Evolutionary conservation across 2,797 vertebrate genomes (phyloP).

Genomic region (Huso huso): DNA sequence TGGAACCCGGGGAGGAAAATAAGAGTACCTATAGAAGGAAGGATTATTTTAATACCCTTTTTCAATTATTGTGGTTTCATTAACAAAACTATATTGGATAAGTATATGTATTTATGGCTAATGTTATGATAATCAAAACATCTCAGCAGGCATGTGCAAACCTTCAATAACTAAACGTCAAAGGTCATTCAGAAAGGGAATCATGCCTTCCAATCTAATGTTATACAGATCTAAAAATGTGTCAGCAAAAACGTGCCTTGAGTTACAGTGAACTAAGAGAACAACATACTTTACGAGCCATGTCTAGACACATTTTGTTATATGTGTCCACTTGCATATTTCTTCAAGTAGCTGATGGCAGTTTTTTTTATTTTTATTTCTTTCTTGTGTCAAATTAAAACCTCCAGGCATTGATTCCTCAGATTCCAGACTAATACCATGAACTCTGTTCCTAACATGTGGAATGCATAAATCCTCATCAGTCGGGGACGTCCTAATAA

Average conservation of each 20-base stretch:
- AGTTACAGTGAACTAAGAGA: not conserved
- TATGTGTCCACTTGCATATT: not conserved
- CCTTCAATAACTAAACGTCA: no score
- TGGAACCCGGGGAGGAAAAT: slow-evolving; percentile 15
- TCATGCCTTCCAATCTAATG: no score
- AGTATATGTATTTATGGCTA: no score
- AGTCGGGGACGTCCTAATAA: not conserved
- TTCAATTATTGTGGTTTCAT: no score
- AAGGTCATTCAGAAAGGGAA: no score
- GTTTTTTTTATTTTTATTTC: not conserved
- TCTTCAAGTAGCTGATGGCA: not conserved
- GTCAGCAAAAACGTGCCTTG: not conserved
- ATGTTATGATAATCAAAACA: no score
- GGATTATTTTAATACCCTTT: no score
- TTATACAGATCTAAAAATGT: not conserved
- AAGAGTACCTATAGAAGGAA: no score
- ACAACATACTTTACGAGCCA: not conserved
- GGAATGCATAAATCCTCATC: not conserved
- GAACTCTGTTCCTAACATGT: not conserved
- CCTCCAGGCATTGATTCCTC: not conserved
- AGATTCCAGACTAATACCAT: not conserved
- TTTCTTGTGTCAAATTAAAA: not conserved
- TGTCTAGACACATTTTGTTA: not conserved
- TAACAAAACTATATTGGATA: no score
- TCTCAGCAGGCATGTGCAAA: no score